Evolutionary conservation across 2,797 vertebrate species (phyloP).

Genomic region (Todus mexicanus): DNA sequence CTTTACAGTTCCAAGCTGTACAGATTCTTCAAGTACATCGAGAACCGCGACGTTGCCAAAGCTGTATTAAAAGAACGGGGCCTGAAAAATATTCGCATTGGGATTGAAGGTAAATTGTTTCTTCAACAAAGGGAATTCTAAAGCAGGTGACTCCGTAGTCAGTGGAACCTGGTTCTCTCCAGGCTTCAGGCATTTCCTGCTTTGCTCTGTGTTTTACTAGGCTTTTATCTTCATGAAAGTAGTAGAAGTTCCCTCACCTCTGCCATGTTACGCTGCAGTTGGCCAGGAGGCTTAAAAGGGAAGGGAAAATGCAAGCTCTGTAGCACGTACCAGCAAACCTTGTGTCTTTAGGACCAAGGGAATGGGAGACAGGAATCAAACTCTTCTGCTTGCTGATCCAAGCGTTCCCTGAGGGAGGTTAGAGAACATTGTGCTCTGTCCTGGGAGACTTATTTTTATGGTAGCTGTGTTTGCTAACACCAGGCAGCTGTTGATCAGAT

Average conservation of each 20-base stretch:
- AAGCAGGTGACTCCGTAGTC: background rate
- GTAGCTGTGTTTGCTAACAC: background rate
- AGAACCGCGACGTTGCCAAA: conserved; percentile 83
- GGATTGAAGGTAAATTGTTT: conserved; percentile 78
- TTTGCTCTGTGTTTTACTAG: background rate
- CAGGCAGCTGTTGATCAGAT: background rate
- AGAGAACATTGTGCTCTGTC: background rate
- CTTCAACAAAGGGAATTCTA: background rate
- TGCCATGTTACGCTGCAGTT: background rate
- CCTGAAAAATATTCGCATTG: conserved; percentile 84
- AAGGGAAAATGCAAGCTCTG: background rate
- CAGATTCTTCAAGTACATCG: conserved; percentile 85
- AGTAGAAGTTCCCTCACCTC: background rate
- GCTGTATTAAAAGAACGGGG: conserved; percentile 80
- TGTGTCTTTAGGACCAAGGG: background rate
- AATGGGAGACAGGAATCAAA: background rate
- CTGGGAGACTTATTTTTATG: background rate
- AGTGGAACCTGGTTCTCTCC: background rate
- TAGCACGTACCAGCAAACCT: background rate
- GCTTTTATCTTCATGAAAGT: background rate
- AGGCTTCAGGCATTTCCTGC: background rate
- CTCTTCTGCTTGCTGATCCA: background rate
- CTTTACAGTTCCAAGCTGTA: conserved; percentile 84
- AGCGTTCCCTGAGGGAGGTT: background rate
- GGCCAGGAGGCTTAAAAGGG: background rate